These are phyloP conservation scores for Amblyopsis hoosieri DNA, from an alignment of 2,797 vertebrate species.

Conservation along the genomic window DNA sequence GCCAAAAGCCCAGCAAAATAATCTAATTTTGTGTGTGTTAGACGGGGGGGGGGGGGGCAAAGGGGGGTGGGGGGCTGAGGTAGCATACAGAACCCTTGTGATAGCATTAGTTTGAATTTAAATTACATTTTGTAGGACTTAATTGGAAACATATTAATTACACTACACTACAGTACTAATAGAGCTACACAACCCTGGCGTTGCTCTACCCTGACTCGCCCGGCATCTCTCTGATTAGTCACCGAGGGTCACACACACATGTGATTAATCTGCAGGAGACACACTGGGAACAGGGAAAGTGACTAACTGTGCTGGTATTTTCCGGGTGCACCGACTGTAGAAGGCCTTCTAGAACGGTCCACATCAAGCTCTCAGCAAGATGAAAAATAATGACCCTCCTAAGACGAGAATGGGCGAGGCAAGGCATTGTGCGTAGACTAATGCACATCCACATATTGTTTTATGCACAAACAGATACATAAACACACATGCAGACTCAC, in stretches of 20 bases:
- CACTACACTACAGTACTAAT: too few species aligned
- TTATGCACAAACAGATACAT: constrained; percentile 6
- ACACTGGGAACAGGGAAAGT: constrained; percentile 28
- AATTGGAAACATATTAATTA: too few species aligned
- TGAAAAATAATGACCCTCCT: constrained; percentile 19
- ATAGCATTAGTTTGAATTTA: too few species aligned
- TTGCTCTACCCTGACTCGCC: too few species aligned
- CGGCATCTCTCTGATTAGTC: too few species aligned
- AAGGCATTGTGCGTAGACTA: background rate
- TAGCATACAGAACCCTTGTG: too few species aligned
- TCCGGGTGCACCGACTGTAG: constrained; percentile 19
- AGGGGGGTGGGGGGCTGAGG: too few species aligned
- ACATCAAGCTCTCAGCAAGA: constrained; percentile 30
- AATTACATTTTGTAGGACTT: too few species aligned
- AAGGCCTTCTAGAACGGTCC: constrained; percentile 20
- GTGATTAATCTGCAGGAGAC: constrained; percentile 45
- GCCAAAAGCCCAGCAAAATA: background rate
- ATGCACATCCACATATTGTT: constrained; percentile 4
- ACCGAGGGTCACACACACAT: constrained; percentile 41
- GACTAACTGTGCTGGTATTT: constrained; percentile 39
- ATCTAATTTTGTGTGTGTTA: too few species aligned
- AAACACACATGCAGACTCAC: background rate
- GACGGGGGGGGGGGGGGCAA: too few species aligned
- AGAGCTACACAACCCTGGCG: too few species aligned
- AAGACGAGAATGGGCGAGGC: constrained; percentile 10